phyloP scores from a whole-genome alignment of 2,113 vertebrate species.

The Pachyramphus minor region DNA sequence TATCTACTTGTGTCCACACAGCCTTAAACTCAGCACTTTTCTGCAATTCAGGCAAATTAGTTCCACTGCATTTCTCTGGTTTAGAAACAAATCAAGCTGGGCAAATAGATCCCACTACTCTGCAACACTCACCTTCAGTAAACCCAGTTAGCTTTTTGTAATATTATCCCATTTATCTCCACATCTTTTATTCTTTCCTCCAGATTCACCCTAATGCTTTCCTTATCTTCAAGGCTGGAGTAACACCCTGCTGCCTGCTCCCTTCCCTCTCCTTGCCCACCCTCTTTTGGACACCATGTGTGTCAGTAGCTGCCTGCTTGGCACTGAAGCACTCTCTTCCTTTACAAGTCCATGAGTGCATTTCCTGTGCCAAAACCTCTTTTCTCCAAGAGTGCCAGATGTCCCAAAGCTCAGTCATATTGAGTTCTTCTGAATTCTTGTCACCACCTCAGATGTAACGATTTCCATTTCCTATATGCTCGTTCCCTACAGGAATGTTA shows the following conservation, averaged over 20 bases:
- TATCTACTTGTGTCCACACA: background rate
- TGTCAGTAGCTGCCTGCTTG: background rate
- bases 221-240: background rate
- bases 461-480: background rate
- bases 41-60: background rate
- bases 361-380: slow-evolving; percentile 38
- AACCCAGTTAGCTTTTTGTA: background rate
- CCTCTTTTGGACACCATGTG: background rate
- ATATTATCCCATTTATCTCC: background rate
- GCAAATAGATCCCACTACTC: background rate
- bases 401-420: background rate
- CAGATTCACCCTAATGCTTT: background rate
- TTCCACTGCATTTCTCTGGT: background rate
- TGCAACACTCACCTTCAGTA: background rate
- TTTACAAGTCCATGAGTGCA: background rate
- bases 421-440: background rate
- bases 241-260: background rate
- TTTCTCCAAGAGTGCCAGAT: background rate
- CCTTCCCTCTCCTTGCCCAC: background rate
- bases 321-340: background rate
- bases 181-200: background rate
- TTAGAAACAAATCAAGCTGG: background rate
- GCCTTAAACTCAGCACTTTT: background rate
- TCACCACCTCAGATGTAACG: background rate
- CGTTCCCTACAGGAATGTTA: background rate